These are phyloP conservation scores for Cryptus armator DNA, from an alignment of 2,888 invertebrate species.

Conservation along the genomic window DNA sequence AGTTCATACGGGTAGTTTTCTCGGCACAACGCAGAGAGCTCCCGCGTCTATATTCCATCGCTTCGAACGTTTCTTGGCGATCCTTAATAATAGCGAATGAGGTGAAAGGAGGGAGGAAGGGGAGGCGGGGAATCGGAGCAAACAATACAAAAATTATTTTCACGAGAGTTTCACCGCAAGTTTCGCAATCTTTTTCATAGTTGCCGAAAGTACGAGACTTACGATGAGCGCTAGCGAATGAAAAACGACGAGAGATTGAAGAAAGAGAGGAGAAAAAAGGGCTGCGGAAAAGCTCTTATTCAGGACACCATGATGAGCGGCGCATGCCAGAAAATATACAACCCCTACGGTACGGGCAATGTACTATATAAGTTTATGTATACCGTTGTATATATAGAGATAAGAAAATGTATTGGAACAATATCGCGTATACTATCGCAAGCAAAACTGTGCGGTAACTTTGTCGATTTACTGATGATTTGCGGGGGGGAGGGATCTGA, in stretches of 20 bases:
- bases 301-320: slow-evolving; percentile 50
- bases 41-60: background rate
- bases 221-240: background rate
- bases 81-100: slow-evolving; percentile 63
- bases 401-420: slow-evolving; percentile 49
- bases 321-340: slow-evolving; percentile 42
- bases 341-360: background rate
- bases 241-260: slow-evolving; percentile 11
- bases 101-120: slow-evolving; percentile 13
- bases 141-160: slow-evolving; percentile 84
- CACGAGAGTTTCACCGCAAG: slow-evolving; percentile 81
- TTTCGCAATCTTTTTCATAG: slow-evolving; percentile 80
- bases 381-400: slow-evolving; percentile 9
- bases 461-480: slow-evolving; percentile 53
- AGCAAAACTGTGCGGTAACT: slow-evolving; percentile 38
- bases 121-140: slow-evolving; percentile 68
- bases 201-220: slow-evolving; percentile 61
- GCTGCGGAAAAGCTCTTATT: slow-evolving; percentile 27
- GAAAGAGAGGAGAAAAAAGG: background rate
- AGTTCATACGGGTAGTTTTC: slow-evolving; percentile 69
- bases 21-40: slow-evolving; percentile 36
- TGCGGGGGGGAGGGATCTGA: slow-evolving; percentile 12
- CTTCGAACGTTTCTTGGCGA: slow-evolving; percentile 48
- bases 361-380: background rate
- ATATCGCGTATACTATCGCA: slow-evolving; percentile 41